Conservation (phyloP, 2,888 invertebrate species). For the Himalopsyche japonica region DNA sequence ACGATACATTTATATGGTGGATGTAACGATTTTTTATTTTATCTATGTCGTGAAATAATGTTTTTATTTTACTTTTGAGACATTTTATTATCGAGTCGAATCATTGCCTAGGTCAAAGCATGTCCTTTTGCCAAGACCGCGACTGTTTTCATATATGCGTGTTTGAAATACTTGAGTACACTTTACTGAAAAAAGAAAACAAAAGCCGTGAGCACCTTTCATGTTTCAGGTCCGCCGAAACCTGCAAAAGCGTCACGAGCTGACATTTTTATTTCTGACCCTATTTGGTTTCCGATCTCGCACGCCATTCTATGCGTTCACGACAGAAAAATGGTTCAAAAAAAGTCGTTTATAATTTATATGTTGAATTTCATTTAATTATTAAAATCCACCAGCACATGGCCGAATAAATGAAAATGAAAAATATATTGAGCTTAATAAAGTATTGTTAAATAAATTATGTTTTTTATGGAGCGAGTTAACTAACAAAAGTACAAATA, state of each 20-base stretch:
- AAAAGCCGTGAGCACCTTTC: not conserved
- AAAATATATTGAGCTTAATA: too few species aligned
- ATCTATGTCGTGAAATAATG: too few species aligned
- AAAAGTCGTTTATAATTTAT: not conserved
- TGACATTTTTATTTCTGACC: not conserved
- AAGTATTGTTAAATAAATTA: too few species aligned
- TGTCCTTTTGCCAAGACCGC: not conserved
- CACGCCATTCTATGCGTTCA: not conserved
- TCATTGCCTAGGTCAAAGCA: not conserved
- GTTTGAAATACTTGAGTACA: not conserved
- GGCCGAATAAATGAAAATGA: too few species aligned
- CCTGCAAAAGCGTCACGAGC: not conserved
- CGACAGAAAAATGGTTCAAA: not conserved
- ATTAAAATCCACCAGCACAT: too few species aligned
- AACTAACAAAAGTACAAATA: too few species aligned
- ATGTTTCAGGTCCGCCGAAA: not conserved
- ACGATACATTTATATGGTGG: too few species aligned
- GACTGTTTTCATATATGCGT: not conserved
- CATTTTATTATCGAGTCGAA: not conserved
- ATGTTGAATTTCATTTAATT: not conserved
- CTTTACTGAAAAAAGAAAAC: not conserved
- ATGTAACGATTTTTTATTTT: too few species aligned
- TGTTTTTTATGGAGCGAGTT: too few species aligned
- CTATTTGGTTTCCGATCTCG: not conserved
- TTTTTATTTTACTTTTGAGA: too few species aligned